Base-by-base conservation (phyloP, 2,888 invertebrate genomes). In the Orthosia gothica region DNA sequence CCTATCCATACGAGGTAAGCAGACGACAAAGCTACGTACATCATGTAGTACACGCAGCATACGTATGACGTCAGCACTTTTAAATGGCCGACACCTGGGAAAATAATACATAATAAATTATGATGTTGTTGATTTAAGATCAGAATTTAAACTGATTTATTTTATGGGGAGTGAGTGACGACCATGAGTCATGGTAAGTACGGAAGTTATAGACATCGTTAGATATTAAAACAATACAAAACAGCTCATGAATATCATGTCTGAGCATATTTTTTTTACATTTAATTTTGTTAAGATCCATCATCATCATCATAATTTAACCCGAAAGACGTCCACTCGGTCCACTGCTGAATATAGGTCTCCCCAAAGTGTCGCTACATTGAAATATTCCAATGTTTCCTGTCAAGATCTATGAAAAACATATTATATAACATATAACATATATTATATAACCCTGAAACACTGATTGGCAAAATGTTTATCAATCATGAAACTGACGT, bases 1-100 rank as follows among this genome's bases (percentile, higher is more conserved):
- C 96, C 95, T 52, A 97, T 97, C 97, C 97, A 97, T 74, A 97
- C 95, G 64, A 97, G 92, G 88, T 97, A 97, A 58, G 97, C 97
- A 23, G 97, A 91, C 0, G 97, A 96, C 26, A 97, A 89, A 1
- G 97, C 97, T 83, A 97, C 97, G 81, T 97, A 97, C 73, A 97
- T 92, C 87, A 97, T 97, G 86, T 97, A 97, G 91, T 97, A 97
- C 11, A 97, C 92, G 74, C 97, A 97, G 85, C 97, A 94, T 12
- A 97, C 87, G 86, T 96, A 97, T 85, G 97, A 97, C 45, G 97
- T 97, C 79, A 97, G 84, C 66, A 97, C 91, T 91, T 97, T 97
- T 61, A 97, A 94, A 89, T 97, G 97, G 62, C 97, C 97, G 50
- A 97, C 97, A 83, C 97, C 97, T 98, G 94, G 9, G 96, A 78